Evolutionary conservation across 2,113 vertebrate species (phyloP), one percentile per base, ranked within the genome.

Genomic region (Ptyas mucosa): DNA sequence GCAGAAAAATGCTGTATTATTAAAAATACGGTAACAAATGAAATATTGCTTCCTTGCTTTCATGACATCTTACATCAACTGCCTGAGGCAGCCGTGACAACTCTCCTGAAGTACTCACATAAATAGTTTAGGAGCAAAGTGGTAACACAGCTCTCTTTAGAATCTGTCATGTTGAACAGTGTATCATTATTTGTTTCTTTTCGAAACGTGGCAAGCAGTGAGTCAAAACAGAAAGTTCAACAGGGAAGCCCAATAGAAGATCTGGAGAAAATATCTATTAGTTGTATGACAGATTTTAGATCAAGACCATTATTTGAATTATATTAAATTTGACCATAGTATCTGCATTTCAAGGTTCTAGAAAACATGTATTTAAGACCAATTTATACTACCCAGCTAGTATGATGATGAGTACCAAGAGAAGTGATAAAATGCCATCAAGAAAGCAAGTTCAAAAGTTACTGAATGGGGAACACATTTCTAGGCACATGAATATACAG

Each of bases 111-210:
- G 24, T 90, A 87, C 14, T 24, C 26, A 95, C 89, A 91, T 69
- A 75, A 12, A 21, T 0, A 0, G 90, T 91, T 34, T 81, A 90
- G 61, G 52, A 94, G 20, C 43, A 91, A 91, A 91, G 53, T 46
- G 6, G 85, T 39, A 85, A 85, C 24, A 43, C 18, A 4, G 51
- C 87, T 52, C 52, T 34, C 26, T 57, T 91, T 49, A 92, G 95
- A 89, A 95, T 95, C 57, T 90, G 90, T n/a, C 69, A 94, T 91
- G 85, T 34, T 26, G 53, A 81, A 91, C 26, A 57, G 57, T 53
- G 34, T 51, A 49, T 87, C 43, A 75, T 87, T 87, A 8, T 0
- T 53, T 86, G 88, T 26, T 29, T 43, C 20, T 7, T 8, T 0
- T 43, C 24, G 92, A 92, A 94, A 87, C 87, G 1, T 69, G 61